A percentile compares a stretch with the other conserved stretches of the same genome.
These are phyloP conservation scores for Meteorus colon DNA, from an alignment of 2,888 invertebrate genomes.

Conservation along the genomic window DNA sequence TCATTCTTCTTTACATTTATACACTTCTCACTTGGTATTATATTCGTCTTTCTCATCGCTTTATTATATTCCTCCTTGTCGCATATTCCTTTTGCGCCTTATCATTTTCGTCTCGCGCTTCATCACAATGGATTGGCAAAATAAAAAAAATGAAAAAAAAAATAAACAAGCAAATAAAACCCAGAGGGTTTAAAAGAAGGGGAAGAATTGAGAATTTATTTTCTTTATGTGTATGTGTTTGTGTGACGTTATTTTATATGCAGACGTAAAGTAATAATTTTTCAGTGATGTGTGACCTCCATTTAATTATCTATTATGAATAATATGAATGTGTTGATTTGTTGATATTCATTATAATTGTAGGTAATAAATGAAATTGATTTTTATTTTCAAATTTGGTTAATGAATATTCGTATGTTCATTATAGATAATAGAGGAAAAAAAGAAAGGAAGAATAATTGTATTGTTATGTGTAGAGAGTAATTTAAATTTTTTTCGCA, in stretches of 20 bases:
- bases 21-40: neutral
- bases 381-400: neutral
- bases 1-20: neutral
- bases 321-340: neutral
- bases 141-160: neutral
- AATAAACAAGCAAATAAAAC: no score
- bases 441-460: neutral
- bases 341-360: neutral
- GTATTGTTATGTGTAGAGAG: neutral
- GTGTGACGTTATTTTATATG: conserved; percentile 34
- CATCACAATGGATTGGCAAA: neutral
- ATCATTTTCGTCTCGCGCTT: conserved; percentile 24
- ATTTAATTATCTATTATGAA: neutral
- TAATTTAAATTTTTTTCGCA: neutral
- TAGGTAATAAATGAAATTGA: neutral
- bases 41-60: conserved; percentile 32
- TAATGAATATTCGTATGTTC: neutral
- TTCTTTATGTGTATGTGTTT: neutral
- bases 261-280: conserved; percentile 23
- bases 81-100: conserved; percentile 7
- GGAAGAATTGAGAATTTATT: neutral
- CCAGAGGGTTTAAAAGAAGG: no score
- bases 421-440: neutral
- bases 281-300: conserved; percentile 33
- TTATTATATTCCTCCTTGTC: conserved; percentile 35